Conservation (phyloP, 2,888 invertebrate genomes). For the Netelia melanura region DNA sequence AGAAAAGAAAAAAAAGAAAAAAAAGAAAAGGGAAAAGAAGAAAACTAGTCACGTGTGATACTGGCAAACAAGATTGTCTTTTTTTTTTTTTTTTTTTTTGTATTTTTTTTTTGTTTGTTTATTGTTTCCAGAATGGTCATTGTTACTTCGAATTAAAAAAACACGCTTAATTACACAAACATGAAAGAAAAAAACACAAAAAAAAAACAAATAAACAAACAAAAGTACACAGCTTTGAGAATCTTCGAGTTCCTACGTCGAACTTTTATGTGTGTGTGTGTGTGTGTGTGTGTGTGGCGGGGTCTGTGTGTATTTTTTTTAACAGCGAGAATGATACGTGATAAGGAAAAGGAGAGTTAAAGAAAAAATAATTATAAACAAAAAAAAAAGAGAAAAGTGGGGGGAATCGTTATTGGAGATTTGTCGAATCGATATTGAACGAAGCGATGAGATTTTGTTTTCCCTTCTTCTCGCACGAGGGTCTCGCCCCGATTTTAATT, state of each 20-base stretch:
- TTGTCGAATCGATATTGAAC: background rate
- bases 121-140: conserved; percentile 65
- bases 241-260: conserved; percentile 49
- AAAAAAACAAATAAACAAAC: conserved; percentile 7
- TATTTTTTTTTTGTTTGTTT: background rate
- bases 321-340: background rate
- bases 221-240: conserved; percentile 24
- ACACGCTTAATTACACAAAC: conserved; percentile 33
- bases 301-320: background rate
- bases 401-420: background rate
- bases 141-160: conserved; percentile 52
- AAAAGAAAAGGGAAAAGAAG: background rate
- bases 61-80: conserved; percentile 65
- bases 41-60: conserved; percentile 72
- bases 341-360: background rate
- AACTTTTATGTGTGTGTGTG: conserved; percentile 11
- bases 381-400: background rate
- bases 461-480: conserved; percentile 16
- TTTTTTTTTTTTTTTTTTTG: background rate
- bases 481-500: conserved; percentile 3
- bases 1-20: no score
- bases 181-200: background rate
- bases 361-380: background rate
- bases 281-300: background rate
- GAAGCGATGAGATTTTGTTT: background rate